Evolutionary conservation across 2,888 invertebrate genomes (phyloP), one percentile per base, ranked within the genome.

Genomic region (Tachina grossa): DNA sequence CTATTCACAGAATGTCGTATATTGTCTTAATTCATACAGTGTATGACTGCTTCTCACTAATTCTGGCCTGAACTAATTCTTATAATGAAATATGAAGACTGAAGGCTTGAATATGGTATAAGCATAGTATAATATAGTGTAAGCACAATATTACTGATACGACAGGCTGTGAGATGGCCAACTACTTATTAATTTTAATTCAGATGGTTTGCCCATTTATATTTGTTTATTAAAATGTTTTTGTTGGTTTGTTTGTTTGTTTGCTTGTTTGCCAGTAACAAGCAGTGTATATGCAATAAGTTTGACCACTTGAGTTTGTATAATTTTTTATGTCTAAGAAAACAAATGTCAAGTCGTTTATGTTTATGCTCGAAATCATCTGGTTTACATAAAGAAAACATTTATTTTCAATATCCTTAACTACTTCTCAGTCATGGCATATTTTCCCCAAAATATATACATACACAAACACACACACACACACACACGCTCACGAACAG

Each of bases 301-400:
- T 76, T 76, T 82, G 76, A 63, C 76, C 82, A 76, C 63, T 82
- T 71, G 69, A 63, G 76, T 47, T 69, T 63, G 22, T 76, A 61
- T 55, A 75, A 63, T 71, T 57, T 79, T 71, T 61, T 84, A 66
- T 84, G 76, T 76, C 61, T 57, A 71, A 72, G 80, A 84, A 84
- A 84, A 84, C 84, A 84, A 84, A 84, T 84, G 84, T 80, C 84
- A 84, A 80, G 84, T 80, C 80, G 76, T 80, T 84, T 84, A 72
- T 66, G 80, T 84, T 84, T 80, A 84, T 76, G 84, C 80, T 71
- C 66, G 72, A 84, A 80, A 84, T 80, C 80, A 84, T 84, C 80
- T 84, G 76, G 84, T 80, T 84, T 84, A 80, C 84, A 84, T 80
- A 84, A 84, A 84, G 84, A 80, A 84, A 80, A 84, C 84, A 84